phyloP scores from a whole-genome alignment of 2,888 invertebrate species.

The Cryptosula pallasiana region DNA sequence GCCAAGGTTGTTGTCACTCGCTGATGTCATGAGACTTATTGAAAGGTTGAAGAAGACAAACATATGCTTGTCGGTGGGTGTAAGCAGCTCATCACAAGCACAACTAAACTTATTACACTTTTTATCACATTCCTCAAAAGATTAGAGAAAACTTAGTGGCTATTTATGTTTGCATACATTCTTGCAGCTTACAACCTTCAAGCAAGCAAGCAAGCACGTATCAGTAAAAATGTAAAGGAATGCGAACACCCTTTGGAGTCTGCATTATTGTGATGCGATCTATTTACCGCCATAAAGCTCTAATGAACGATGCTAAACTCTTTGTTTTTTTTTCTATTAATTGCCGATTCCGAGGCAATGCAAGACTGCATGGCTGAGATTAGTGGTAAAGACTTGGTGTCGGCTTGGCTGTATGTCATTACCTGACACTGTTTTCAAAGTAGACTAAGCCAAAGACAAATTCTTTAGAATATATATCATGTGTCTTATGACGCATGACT shows the following conservation, averaged over 20 bases:
- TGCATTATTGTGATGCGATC: neutral
- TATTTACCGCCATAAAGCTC: neutral
- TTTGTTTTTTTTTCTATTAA: neutral
- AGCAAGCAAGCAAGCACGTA: neutral
- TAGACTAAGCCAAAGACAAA: neutral
- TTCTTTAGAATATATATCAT: neutral
- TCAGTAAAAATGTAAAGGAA: neutral
- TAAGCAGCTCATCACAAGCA: neutral
- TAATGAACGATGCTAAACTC: neutral
- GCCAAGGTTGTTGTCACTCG: slow-evolving; percentile 1
- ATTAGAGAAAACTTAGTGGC: neutral
- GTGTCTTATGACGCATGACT: neutral
- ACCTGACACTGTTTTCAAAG: neutral
- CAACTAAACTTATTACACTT: neutral
- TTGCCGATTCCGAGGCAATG: neutral
- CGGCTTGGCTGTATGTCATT: neutral
- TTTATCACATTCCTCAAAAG: slow-evolving; percentile 20
- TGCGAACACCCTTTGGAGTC: neutral
- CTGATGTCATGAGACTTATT: slow-evolving; percentile 12
- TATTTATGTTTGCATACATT: slow-evolving; percentile 4
- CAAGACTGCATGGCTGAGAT: neutral
- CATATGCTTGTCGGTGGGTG: neutral
- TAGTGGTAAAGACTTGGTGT: neutral
- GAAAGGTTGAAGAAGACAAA: neutral
- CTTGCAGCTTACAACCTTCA: neutral